Evolutionary conservation across 2,113 vertebrate genomes (phyloP), one percentile per base, ranked within the genome.

Genomic region (Microtus montanus): DNA sequence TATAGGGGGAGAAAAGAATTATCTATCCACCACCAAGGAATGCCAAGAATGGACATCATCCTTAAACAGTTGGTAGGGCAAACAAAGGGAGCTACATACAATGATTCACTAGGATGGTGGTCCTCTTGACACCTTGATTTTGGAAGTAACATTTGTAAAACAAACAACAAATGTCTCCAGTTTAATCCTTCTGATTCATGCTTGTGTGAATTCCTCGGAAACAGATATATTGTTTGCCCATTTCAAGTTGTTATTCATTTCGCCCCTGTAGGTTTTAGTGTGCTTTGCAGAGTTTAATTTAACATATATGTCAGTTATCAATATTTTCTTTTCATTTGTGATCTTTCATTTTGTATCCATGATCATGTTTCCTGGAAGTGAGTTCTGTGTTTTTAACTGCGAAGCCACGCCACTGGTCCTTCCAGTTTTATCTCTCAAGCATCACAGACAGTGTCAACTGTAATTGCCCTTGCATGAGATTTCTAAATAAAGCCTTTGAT

Each of bases 1-100:
- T 9, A 64, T 14, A 9, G 61, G 19, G 7, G 47, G 10, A 24
- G 7, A 64, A 89, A 5, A 38, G 3, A 17, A 66, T 1, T 28
- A 24, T 26, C 44, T 22, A 24, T 26, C n/a, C 1, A 15, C 26
- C 73, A 17, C 1, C 8, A 12, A 82, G 28, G 6, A 52, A 94
- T 30, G 24, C 6, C 26, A 28, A 85, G 19, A 5, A 58, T 24
- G 17, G 19, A 9, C 2, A 24, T 15, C 44, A 73, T 44, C 26
- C 17, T 12, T 28, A 38, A 33, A 64, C n/a, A 4, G 1, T 33
- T 20, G n/a, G 17, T 41, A 68, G 52, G 13, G 7, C 8, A 38
- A 33, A 70, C 26, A 38, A 7, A 10, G 52, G 19, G 11, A 5
- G 8, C 7, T 19, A 14, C 44, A 47, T 3, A 1, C 0, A 28